These are phyloP conservation scores for Pristionchus fissidentatus DNA, from an alignment of 2,888 invertebrate genomes.

Conservation along the genomic window DNA sequence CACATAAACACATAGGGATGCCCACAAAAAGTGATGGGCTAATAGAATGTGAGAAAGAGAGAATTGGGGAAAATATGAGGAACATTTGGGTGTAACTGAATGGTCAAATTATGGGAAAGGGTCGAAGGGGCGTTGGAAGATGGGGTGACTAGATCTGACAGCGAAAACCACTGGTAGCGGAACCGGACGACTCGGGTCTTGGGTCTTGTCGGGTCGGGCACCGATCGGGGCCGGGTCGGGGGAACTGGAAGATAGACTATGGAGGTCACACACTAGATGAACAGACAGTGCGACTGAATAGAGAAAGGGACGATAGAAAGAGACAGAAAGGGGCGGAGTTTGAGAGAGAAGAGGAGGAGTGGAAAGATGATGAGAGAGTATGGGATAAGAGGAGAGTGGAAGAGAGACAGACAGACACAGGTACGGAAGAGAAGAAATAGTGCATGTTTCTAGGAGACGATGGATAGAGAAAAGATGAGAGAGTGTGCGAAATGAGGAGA, in stretches of 20 bases:
- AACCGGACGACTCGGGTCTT: too few relatives aligned
- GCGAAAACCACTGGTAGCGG: too few relatives aligned
- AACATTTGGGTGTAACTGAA: slow-evolving; percentile 17
- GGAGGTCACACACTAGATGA: too few relatives aligned
- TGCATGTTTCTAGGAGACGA: not conserved
- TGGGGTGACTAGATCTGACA: too few relatives aligned
- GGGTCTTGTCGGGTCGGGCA: too few relatives aligned
- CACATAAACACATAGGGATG: too few relatives aligned
- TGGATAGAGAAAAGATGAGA: slow-evolving; percentile 3
- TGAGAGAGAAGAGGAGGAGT: not conserved
- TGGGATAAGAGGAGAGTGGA: not conserved
- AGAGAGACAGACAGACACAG: slow-evolving; percentile 4
- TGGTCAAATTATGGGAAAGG: too few relatives aligned
- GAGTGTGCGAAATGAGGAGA: not conserved
- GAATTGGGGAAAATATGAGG: not conserved
- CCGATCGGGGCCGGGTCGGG: too few relatives aligned
- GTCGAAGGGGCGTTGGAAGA: too few relatives aligned
- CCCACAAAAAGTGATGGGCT: too few relatives aligned
- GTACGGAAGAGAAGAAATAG: not conserved
- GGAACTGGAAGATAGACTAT: not conserved
- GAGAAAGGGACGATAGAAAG: not conserved
- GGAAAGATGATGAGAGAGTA: not conserved
- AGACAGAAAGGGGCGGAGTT: not conserved
- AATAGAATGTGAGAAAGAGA: slow-evolving; percentile 15
- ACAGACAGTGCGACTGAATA: not conserved